These are phyloP conservation scores for Sinopyrophorus schimmeli DNA, from an alignment of 2,888 invertebrate species.

Conservation along the genomic window DNA sequence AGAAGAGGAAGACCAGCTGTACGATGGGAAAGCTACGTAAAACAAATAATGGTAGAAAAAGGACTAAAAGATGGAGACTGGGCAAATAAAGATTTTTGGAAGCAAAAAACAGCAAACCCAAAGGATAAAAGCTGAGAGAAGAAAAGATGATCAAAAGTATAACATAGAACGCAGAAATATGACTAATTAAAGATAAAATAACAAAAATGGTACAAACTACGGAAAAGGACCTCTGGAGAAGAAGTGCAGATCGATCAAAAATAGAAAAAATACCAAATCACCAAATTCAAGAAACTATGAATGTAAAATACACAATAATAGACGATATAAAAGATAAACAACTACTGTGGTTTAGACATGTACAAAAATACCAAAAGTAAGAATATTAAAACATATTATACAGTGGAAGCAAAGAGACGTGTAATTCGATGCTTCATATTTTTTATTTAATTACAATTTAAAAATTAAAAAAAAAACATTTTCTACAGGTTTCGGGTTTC, in stretches of 20 bases:
- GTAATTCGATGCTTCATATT: too few species aligned
- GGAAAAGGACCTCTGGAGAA: constrained; percentile 9
- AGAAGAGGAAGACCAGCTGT: too few species aligned
- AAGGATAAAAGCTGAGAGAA: too few species aligned
- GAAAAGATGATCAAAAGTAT: too few species aligned
- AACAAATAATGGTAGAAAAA: too few species aligned
- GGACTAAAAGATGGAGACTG: too few species aligned
- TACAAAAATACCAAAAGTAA: not conserved
- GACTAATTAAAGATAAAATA: constrained; percentile 26
- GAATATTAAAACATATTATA: constrained; percentile 8
- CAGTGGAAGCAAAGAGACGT: constrained; percentile 3
- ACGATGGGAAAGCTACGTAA: too few species aligned
- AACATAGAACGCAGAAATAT: constrained; percentile 32
- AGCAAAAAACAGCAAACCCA: too few species aligned
- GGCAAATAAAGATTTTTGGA: too few species aligned
- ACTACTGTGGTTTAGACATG: constrained; percentile 2
- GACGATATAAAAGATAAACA: constrained; percentile 15
- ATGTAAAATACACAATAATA: constrained; percentile 9
- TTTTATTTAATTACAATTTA: too few species aligned
- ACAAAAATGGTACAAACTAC: constrained; percentile 2
- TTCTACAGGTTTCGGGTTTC: too few species aligned
- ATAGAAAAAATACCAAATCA: constrained; percentile 26
- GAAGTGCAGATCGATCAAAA: constrained; percentile 23
- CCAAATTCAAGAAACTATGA: constrained; percentile 27
- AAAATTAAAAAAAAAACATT: too few species aligned